These are phyloP conservation scores for Pterostichus madidus DNA, from an alignment of 2,888 invertebrate species.

Conservation along the genomic window DNA sequence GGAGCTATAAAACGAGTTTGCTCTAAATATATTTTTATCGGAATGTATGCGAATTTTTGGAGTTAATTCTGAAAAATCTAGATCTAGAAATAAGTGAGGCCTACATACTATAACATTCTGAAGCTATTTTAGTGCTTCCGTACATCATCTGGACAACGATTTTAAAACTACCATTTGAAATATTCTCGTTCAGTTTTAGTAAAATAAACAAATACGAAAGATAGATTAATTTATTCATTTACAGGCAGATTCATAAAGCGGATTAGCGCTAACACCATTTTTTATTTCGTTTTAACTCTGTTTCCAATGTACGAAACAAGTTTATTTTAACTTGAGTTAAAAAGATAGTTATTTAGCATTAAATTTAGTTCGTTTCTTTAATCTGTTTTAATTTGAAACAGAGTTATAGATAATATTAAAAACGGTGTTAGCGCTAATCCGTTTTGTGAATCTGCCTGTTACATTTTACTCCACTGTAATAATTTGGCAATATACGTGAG, in stretches of 20 bases:
- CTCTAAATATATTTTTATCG: constrained; percentile 17
- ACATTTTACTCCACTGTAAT: constrained; percentile 8
- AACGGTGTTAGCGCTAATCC: no score
- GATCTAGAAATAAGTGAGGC: constrained; percentile 53
- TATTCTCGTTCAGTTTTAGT: constrained; percentile 35
- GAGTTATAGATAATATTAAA: no score
- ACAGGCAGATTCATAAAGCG: no score
- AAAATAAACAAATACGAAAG: constrained; percentile 28
- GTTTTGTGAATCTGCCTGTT: no score
- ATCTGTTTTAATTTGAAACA: no score
- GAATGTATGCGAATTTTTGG: constrained; percentile 14
- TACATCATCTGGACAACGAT: constrained; percentile 32
- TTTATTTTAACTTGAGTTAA: no score
- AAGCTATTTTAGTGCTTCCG: constrained; percentile 60
- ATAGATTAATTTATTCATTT: constrained; percentile 17
- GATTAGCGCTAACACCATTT: no score
- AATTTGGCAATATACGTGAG: constrained; percentile 5
- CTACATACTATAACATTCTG: constrained; percentile 52
- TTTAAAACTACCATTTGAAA: constrained; percentile 32
- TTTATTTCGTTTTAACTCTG: no score
- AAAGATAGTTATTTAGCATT: no score
- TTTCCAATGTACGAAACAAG: no score
- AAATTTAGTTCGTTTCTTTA: no score
- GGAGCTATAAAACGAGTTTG: neutral
- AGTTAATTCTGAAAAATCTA: constrained; percentile 46